A percentile compares a stretch with the other conserved stretches of the same genome.
These are phyloP conservation scores for Xenopus borealis DNA, from an alignment of 2,113 vertebrate genomes.

Conservation along the genomic window DNA sequence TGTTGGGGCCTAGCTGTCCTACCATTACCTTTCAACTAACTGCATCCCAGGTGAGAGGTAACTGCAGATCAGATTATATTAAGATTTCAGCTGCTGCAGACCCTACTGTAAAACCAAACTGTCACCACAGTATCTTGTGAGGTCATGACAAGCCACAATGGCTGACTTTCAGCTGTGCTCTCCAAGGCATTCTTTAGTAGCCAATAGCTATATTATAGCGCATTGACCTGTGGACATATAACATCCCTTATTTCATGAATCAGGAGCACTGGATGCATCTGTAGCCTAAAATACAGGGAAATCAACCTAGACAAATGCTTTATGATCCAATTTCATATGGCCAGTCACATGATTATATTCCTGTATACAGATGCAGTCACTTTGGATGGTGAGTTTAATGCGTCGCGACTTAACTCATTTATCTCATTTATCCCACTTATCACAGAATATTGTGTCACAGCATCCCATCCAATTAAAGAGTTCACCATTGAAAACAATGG, in stretches of 20 bases:
- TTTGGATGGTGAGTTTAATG: no score
- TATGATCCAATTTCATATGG: constrained; percentile 32
- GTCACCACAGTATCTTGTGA: not conserved
- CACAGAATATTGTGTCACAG: no score
- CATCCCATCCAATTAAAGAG: no score
- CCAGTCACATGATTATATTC: constrained; percentile 25
- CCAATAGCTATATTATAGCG: not conserved
- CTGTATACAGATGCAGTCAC: no score
- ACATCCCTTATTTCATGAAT: not conserved
- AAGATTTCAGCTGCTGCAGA: not conserved
- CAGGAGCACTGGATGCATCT: not conserved
- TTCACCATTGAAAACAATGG: no score
- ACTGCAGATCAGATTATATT: no score
- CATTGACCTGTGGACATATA: not conserved
- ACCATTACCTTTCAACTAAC: no score
- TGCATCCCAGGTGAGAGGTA: no score
- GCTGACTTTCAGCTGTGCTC: not conserved
- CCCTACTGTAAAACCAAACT: not conserved
- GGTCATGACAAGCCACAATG: no score
- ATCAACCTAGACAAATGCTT: constrained; percentile 6
- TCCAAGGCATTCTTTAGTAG: not conserved
- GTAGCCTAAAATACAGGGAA: not conserved
- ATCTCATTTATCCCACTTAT: no score
- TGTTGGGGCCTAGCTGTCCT: no score
- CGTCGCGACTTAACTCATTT: no score